Evolutionary conservation across 2,113 vertebrate species (phyloP), one percentile per base, ranked within the genome.

Genomic region (Micromys minutus): DNA sequence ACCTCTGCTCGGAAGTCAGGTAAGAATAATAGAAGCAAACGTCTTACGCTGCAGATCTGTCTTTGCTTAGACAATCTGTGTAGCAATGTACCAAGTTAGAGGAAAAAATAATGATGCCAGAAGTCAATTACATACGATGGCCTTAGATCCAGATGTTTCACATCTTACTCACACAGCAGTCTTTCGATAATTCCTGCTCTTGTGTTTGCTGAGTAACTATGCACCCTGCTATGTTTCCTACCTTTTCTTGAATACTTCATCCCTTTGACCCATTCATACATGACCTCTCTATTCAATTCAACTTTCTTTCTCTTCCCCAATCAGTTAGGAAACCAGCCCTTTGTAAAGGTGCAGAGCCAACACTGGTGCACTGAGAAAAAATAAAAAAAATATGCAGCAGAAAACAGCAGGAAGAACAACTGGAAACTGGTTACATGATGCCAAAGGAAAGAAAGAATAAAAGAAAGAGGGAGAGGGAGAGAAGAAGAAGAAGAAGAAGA

Each of bases 1-100:
- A 94, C 72, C 47, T 55, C 5, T 39, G 24, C 74, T 97, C 39
- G 96, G 72, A 90, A 89, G 21, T 19, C 59, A 63, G 2, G 4
- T n/a, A 39, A 93, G 80, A 96, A 55, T 83, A 96, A 96, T 55
- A 71, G 94, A 95, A 81, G n/a, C 59, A 81, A 97, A 97, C 94
- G 55, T 50, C 52, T 90, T 95, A 96, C 96, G 45, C 92, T 94
- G 71, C 74, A 77, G 86, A 81, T 89, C 75, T 55, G 61, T 80
- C 55, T 47, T 7, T 42, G 52, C 80, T 65, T 94, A 89, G 34
- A 57, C 89, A 87, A 92, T 31, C 80, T 97, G 47, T 42, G 59
- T 89, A 75, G 31, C 17, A 8, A 63, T 55, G 69, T 34, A 80
- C 24, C 29, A 15, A 57, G 26, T 17, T 96, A 4, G 88, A 95